Evolutionary conservation across 1,140 invertebrate genomes (phyloP).

Genomic region (Trichogramma pretiosum): DNA sequence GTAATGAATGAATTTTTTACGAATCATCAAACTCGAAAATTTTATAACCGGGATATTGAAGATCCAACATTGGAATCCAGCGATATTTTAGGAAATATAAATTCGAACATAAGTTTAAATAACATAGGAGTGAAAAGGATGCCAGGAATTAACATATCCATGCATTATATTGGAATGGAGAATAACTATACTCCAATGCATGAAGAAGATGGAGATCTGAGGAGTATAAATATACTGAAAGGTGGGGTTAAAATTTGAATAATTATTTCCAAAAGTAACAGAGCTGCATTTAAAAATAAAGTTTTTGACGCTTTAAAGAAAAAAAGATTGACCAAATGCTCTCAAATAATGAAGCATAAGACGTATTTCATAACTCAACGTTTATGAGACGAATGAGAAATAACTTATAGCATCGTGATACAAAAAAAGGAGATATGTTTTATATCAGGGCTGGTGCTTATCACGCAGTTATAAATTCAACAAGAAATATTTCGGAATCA

Average conservation of each 20-base stretch:
- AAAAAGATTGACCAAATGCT: not conserved
- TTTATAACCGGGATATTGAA: not conserved
- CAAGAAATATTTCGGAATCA: not conserved
- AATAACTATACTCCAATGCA: not conserved
- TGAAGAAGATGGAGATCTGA: slow-evolving; percentile 4
- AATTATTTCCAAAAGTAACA: not conserved
- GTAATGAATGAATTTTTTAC: not conserved
- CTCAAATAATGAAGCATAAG: not conserved
- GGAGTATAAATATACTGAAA: too few relatives aligned
- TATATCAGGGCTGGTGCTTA: not conserved
- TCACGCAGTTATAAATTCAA: not conserved
- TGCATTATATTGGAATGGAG: not conserved
- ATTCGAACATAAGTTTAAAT: not conserved
- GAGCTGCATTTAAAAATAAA: not conserved
- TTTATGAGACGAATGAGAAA: not conserved
- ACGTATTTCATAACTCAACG: not conserved
- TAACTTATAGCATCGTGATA: not conserved
- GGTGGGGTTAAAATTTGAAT: not conserved
- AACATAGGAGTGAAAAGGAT: not conserved
- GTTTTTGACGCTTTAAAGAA: not conserved
- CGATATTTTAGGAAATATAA: not conserved
- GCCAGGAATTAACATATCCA: too few relatives aligned
- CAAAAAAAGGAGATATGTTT: not conserved
- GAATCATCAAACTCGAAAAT: not conserved
- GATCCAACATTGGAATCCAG: not conserved